Percentiles rank a stretch among this genome's conserved stretches.
These are phyloP conservation scores for Paelopatides confundens DNA, from an alignment of 53 echinoderm and acorn worm genomes.

Conservation along the genomic window DNA sequence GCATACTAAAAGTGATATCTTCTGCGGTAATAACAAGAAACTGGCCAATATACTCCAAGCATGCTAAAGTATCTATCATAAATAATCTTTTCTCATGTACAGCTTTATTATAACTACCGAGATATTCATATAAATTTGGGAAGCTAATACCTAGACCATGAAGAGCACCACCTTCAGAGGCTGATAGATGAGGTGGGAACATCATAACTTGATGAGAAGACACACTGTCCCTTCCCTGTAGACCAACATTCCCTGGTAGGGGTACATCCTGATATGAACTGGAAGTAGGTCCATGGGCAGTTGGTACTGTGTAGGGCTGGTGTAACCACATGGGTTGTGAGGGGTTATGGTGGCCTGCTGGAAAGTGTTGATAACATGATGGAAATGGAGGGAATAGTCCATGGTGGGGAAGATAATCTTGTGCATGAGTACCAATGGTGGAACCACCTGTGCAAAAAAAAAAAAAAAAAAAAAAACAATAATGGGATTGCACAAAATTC, in stretches of 20 bases:
- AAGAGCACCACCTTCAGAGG: neutral
- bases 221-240: constrained; percentile 1
- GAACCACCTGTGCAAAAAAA: constrained; percentile 17
- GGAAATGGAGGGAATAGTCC: constrained; percentile 44
- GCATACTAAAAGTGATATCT: too few species aligned
- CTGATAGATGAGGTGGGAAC: constrained; percentile 42
- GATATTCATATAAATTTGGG: too few species aligned
- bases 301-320: constrained; percentile 3
- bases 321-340: constrained; percentile 41
- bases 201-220: constrained; percentile 14
- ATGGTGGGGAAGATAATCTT: constrained; percentile 43
- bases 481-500: neutral
- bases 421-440: constrained; percentile 22
- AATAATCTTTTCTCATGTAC: too few species aligned
- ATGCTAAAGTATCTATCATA: too few species aligned
- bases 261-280: constrained; percentile 26
- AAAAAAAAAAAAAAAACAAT: neutral
- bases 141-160: constrained; percentile 19
- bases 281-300: neutral
- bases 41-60: too few species aligned
- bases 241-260: constrained; percentile 22
- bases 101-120: too few species aligned
- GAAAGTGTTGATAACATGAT: constrained; percentile 22
- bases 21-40: too few species aligned
- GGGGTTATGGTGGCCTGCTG: constrained; percentile 23